These are phyloP conservation scores for Onthophagus taurus DNA, from an alignment of 1,140 invertebrate species.

Conservation along the genomic window DNA sequence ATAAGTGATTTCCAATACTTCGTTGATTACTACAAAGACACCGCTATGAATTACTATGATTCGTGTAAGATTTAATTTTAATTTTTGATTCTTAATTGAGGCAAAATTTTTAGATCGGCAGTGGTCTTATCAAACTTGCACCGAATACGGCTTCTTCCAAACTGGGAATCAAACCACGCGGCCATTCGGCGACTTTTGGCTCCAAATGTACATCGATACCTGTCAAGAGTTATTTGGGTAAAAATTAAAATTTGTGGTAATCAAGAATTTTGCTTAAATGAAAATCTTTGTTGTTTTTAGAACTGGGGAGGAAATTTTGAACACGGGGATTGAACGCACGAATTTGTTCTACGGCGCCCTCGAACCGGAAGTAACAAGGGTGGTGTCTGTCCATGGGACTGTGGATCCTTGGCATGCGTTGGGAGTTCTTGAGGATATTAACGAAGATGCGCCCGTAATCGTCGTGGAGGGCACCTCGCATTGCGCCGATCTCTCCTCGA, in stretches of 20 bases:
- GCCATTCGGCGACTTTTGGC: slow-evolving; percentile 48
- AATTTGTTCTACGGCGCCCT: slow-evolving; percentile 52
- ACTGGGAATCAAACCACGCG: slow-evolving; percentile 47
- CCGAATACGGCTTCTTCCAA: slow-evolving; percentile 76
- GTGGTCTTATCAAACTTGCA: slow-evolving; percentile 75
- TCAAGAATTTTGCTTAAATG: background rate
- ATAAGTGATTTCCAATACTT: background rate
- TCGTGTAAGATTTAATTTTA: background rate
- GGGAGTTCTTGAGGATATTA: slow-evolving; percentile 30
- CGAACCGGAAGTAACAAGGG: slow-evolving; percentile 46
- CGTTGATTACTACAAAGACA: background rate
- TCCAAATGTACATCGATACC: slow-evolving; percentile 52
- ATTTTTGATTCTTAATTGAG: background rate
- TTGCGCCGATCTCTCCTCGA: slow-evolving; percentile 7
- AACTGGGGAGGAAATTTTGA: background rate
- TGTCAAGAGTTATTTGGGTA: slow-evolving; percentile 53
- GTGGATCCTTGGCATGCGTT: slow-evolving; percentile 56
- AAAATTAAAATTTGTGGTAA: background rate
- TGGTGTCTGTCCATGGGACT: slow-evolving; percentile 53
- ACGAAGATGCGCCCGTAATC: slow-evolving; percentile 6
- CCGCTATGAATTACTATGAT: background rate
- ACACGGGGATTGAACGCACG: slow-evolving; percentile 39
- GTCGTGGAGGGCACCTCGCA: slow-evolving; percentile 6
- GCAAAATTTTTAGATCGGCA: slow-evolving; percentile 42
- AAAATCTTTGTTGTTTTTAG: background rate